phyloP scores from a whole-genome alignment of 1,140 invertebrate species.

The Leptinotarsa undecemlineata region DNA sequence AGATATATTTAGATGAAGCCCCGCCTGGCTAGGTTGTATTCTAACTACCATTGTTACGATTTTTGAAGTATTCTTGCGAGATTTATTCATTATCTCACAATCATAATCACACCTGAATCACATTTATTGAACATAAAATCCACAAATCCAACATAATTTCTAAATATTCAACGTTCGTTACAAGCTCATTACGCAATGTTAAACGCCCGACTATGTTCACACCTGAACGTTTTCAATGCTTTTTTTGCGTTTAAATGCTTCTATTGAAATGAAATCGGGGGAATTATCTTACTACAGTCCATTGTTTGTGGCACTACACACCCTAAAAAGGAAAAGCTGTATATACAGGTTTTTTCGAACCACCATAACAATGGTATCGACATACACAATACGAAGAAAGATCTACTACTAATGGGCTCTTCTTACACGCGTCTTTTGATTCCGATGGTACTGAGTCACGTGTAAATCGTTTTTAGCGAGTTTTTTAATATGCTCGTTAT shows the following conservation, averaged over 20 bases:
- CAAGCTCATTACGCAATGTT: background rate
- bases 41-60: no score
- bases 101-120: no score
- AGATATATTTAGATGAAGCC: no score
- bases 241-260: background rate
- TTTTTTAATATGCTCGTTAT: no score
- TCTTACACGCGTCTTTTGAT: background rate
- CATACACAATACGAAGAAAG: conserved; percentile 16
- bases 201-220: background rate
- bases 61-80: no score
- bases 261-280: conserved; percentile 6
- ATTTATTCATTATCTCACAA: no score
- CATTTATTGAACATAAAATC: no score
- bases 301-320: conserved; percentile 12
- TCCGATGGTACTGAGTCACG: no score
- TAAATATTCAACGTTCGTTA: no score
- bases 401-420: conserved; percentile 10
- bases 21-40: no score
- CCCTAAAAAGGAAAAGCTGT: conserved; percentile 1
- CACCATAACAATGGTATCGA: background rate
- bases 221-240: background rate
- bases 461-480: no score
- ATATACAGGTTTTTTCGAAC: conserved; percentile 13
- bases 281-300: conserved; percentile 7
- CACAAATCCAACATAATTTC: no score